Evolutionary conservation across 2,797 vertebrate species (phyloP).

Genomic region (Bradypodion ventrale): DNA sequence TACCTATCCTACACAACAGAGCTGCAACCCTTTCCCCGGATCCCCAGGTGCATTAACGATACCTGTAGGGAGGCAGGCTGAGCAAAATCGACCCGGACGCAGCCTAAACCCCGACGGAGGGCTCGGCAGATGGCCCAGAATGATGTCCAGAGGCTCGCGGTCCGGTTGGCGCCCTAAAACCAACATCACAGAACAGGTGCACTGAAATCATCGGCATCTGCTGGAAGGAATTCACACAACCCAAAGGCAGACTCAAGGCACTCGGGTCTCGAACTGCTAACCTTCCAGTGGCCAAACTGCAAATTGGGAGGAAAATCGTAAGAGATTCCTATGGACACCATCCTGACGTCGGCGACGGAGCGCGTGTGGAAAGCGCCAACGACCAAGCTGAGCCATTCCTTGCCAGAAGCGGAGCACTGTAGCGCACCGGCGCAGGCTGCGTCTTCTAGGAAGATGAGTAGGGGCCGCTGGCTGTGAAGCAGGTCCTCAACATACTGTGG

Average conservation of each 20-base stretch:
- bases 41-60: neutral
- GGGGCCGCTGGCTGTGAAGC: slow-evolving; percentile 79
- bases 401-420: slow-evolving; percentile 63
- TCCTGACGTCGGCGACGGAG: slow-evolving; percentile 75
- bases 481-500: slow-evolving; percentile 83
- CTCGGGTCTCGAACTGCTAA: no score
- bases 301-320: slow-evolving; percentile 76
- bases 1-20: neutral
- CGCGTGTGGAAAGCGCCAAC: slow-evolving; percentile 72
- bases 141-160: slow-evolving; percentile 44
- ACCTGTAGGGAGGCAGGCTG: slow-evolving; percentile 93
- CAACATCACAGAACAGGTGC: neutral
- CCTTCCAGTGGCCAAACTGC: no score
- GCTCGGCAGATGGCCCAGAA: slow-evolving; percentile 48
- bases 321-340: slow-evolving; percentile 86
- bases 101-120: slow-evolving; percentile 48
- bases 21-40: neutral
- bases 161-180: neutral
- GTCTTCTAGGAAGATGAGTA: slow-evolving; percentile 85
- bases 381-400: slow-evolving; percentile 81
- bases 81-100: slow-evolving; percentile 83
- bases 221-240: neutral
- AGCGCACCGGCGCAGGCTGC: slow-evolving; percentile 33
- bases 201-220: neutral
- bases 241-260: neutral